A percentile compares a stretch with the other conserved stretches of the same genome.
phyloP scores from a whole-genome alignment of 2,888 invertebrate genomes.

The Eupithecia centaureata region DNA sequence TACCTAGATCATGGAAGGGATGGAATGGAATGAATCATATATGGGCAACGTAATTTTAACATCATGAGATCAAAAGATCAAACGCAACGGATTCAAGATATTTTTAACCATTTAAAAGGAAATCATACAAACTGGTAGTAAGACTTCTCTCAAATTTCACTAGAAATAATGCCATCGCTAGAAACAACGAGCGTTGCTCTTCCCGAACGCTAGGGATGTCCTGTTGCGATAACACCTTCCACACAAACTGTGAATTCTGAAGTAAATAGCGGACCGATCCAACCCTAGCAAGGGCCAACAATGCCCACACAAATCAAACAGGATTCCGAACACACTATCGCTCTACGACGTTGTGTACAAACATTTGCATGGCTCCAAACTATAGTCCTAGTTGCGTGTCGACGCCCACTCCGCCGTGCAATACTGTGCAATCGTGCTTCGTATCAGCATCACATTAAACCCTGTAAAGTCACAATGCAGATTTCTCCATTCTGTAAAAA shows the following conservation, averaged over 20 bases:
- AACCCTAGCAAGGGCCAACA: conserved; percentile 54
- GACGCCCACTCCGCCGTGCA: conserved; percentile 75
- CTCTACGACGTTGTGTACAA: conserved; percentile 60
- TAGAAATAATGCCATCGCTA: background rate
- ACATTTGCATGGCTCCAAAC: conserved; percentile 72
- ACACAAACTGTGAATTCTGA: background rate
- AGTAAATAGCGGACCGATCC: conserved; percentile 5
- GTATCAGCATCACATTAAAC: conserved; percentile 79
- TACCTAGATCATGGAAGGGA: no score
- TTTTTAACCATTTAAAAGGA: no score
- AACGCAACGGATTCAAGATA: no score
- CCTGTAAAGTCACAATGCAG: conserved; percentile 69
- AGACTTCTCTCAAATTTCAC: background rate
- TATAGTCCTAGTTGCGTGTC: conserved; percentile 76
- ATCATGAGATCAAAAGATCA: no score
- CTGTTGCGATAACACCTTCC: background rate
- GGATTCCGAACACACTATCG: conserved; percentile 75
- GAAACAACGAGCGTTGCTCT: conserved; percentile 4
- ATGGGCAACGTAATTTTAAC: no score
- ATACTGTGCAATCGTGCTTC: conserved; percentile 73
- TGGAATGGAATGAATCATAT: no score
- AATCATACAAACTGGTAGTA: no score
- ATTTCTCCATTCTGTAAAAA: conserved; percentile 70
- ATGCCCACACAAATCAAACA: conserved; percentile 80
- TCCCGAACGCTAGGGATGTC: background rate